Conservation (phyloP, 2,888 invertebrate species). For the Limnephilus rhombicus region DNA sequence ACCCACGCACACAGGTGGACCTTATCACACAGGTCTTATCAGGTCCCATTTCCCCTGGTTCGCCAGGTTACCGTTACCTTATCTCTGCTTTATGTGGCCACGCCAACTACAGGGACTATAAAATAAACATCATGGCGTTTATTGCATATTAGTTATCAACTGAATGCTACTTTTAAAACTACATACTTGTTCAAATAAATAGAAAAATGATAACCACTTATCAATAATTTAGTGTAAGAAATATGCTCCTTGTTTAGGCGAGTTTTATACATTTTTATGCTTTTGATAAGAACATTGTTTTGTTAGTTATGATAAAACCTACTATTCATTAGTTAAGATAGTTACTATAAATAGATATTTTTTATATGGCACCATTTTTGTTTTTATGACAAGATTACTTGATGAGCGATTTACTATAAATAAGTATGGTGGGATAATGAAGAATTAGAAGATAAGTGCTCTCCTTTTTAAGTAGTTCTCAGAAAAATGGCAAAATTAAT, state of each 20-base stretch:
- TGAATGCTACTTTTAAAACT: background rate
- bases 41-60: conserved; percentile 5
- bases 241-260: background rate
- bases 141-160: background rate
- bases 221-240: background rate
- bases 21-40: background rate
- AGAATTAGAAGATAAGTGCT: background rate
- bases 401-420: background rate
- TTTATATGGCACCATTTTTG: no score
- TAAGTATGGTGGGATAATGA: no score
- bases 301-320: background rate
- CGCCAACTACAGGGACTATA: background rate
- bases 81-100: background rate
- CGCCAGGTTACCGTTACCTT: conserved; percentile 3
- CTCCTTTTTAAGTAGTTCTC: background rate
- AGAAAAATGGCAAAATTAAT: background rate
- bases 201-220: background rate
- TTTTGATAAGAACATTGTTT: background rate
- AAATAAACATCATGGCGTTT: background rate
- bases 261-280: background rate
- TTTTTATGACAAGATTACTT: background rate
- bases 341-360: no score
- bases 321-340: background rate
- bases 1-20: background rate
- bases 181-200: background rate